Percentiles rank a stretch among this genome's conserved stretches.
Evolutionary conservation across 2,113 vertebrate species (phyloP).

Genomic region (Guaruba guarouba): DNA sequence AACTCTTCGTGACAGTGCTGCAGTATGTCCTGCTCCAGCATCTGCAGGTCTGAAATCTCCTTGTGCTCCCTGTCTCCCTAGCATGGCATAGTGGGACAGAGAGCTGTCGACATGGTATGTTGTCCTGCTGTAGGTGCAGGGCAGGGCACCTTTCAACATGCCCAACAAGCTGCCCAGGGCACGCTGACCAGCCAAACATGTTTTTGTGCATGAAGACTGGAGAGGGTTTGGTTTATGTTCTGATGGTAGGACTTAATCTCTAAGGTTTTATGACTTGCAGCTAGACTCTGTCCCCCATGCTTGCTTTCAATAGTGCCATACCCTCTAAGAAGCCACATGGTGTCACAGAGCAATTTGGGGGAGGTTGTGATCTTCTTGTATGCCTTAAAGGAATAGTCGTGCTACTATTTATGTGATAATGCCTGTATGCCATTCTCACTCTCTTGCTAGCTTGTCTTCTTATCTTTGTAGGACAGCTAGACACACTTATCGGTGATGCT

Average conservation of each 20-base stretch:
- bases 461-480: neutral
- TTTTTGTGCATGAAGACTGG: neutral
- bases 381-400: neutral
- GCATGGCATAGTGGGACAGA: accelerated
- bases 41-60: neutral
- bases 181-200: accelerated
- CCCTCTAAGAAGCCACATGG: accelerated
- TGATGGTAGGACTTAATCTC: neutral
- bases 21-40: neutral
- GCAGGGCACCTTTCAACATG: neutral
- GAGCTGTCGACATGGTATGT: accelerated
- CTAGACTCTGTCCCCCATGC: accelerated
- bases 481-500: neutral
- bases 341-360: neutral
- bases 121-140: neutral
- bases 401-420: neutral
- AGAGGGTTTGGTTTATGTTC: neutral
- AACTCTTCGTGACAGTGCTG: neutral
- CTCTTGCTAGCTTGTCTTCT: neutral
- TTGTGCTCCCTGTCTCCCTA: neutral
- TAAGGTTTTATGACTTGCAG: neutral
- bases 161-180: neutral
- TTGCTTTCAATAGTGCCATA: neutral
- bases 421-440: neutral
- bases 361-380: neutral